These are phyloP conservation scores for Ceratotherium simum DNA, from an alignment of 2,113 vertebrate species.

Conservation along the genomic window DNA sequence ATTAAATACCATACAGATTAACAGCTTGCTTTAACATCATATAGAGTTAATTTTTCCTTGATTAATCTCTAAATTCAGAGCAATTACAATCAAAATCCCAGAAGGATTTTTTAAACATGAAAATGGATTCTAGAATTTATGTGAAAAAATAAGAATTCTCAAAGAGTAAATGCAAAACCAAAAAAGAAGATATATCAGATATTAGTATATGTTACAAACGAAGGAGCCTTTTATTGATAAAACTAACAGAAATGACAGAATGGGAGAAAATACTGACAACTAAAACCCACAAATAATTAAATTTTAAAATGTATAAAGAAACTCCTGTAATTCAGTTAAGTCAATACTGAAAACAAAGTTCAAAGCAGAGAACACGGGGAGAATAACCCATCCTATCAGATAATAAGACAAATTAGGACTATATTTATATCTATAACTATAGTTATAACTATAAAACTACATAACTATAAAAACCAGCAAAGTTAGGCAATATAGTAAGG, in stretches of 20 bases:
- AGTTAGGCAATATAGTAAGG: neutral
- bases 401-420: neutral
- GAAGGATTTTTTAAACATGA: neutral
- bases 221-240: neutral
- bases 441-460: too few relatives aligned
- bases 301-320: neutral
- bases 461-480: neutral
- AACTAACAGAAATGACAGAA: neutral
- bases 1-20: neutral
- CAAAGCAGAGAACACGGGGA: neutral
- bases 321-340: neutral
- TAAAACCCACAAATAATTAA: neutral
- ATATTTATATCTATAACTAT: too few relatives aligned
- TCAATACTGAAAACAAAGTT: conserved; percentile 31
- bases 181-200: neutral
- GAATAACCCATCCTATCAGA: neutral
- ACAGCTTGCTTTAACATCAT: neutral
- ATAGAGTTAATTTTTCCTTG: neutral
- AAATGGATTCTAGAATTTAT: neutral
- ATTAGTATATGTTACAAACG: neutral
- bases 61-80: neutral
- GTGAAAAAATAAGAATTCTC: neutral
- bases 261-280: neutral
- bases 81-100: neutral
- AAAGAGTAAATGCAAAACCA: neutral